Base-by-base conservation (phyloP, 2,888 invertebrate genomes). In the Campopleginae sp. region DNA sequence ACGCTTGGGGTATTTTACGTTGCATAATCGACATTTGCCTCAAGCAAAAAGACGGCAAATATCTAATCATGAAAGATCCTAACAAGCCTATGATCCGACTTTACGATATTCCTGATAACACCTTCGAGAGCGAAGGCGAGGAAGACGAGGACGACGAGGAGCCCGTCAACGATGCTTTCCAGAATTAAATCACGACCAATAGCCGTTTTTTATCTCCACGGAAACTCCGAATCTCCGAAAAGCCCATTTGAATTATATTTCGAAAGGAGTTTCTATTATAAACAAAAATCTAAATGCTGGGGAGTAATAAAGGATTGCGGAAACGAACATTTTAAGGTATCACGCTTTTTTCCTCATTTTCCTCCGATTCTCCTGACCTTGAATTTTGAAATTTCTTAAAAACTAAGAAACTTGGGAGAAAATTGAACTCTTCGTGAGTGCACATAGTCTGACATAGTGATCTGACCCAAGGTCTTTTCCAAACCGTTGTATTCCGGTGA, bases 21-120 rank as follows among this genome's bases (percentile, higher is more conserved):
- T 99, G 99, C 94, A 98, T 99, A 91, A 97, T 99, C 89, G 99
- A 99, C 91, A 97, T 98, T 87, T 98, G 98, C 91, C 98, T 98
- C 97, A 98, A 98, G 94, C 98, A 99, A 94, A 97, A 98, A 92
- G 98, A 99, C 93, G 99, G 99, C 91, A 97, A 97, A 94, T 99
- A 98, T 94, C 95, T 99, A 91, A 98, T 99, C 89, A 98, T 99
- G 98, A 99, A 99, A 94, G 99, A 99, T 94, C 99, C 99, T 4
- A 99, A 99, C 95, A 99, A 99, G 96, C 98, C 98, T 0, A 96
- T 99, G 95, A 98, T 99, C 90, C 97, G 99, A 88, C 95, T 99
- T 89, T 99, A 99, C 94, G 98, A 99, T 94, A 98, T 99, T 93
- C 99, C 99, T 75, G 99, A 99, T 94, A 98, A 98, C 93, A 98